phyloP scores from a whole-genome alignment of 1,140 invertebrate genomes.

The Mylabris phalerata region DNA sequence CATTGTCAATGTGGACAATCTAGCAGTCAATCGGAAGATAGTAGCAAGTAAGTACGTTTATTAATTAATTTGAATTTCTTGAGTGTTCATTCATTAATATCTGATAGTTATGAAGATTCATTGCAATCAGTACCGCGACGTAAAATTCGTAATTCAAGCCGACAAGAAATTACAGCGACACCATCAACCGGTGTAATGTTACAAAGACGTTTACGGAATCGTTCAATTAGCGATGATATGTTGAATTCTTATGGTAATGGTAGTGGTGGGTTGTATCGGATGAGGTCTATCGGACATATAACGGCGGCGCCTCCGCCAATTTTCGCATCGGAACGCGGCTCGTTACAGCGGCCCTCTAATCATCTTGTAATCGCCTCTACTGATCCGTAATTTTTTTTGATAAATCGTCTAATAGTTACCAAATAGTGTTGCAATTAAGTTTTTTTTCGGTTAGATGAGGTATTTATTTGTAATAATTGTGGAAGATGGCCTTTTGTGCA shows the following conservation, averaged over 20 bases:
- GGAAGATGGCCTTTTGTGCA: no score
- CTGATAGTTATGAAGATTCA: constrained; percentile 29
- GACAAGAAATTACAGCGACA: neutral
- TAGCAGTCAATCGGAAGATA: constrained; percentile 57
- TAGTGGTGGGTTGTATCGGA: constrained; percentile 19
- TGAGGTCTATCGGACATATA: constrained; percentile 20
- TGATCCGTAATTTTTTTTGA: neutral
- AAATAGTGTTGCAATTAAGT: neutral
- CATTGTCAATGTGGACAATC: constrained; percentile 62
- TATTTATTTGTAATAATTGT: neutral
- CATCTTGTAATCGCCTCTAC: constrained; percentile 20
- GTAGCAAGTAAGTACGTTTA: constrained; percentile 55
- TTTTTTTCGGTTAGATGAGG: neutral
- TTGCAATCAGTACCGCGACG: constrained; percentile 24
- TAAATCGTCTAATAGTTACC: neutral
- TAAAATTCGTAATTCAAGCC: constrained; percentile 12
- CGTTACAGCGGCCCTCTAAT: constrained; percentile 25
- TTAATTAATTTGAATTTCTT: neutral
- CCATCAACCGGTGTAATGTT: neutral
- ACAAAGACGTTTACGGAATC: constrained; percentile 25
- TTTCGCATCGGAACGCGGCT: constrained; percentile 23
- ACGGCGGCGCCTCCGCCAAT: constrained; percentile 19
- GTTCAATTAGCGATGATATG: constrained; percentile 30
- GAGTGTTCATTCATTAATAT: neutral
- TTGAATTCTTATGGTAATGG: neutral